Percentiles rank a stretch among this genome's conserved stretches.
These are phyloP conservation scores for Pollenia amentaria DNA, from an alignment of 2,888 invertebrate genomes.

Conservation along the genomic window DNA sequence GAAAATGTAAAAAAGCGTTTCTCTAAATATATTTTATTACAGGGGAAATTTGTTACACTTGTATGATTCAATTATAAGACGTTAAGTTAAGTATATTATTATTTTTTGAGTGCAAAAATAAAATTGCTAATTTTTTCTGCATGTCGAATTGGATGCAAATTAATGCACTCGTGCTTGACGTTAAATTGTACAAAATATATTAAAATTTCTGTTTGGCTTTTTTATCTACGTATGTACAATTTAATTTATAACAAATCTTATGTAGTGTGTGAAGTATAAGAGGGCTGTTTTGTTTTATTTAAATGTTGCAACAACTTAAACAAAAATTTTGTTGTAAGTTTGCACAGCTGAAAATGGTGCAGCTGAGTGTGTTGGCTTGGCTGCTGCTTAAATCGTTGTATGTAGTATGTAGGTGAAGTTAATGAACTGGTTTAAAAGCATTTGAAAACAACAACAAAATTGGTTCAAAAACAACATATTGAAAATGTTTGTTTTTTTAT, in stretches of 20 bases:
- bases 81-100: slow-evolving; percentile 6
- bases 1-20: no score
- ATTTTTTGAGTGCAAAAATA: slow-evolving; percentile 2
- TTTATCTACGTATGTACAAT: slow-evolving; percentile 33
- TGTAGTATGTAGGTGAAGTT: slow-evolving; percentile 59
- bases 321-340: background rate
- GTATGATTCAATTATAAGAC: slow-evolving; percentile 44
- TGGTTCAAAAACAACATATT: background rate
- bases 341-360: slow-evolving; percentile 27
- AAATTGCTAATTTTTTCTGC: slow-evolving; percentile 54
- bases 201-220: slow-evolving; percentile 53
- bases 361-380: slow-evolving; percentile 16
- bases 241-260: slow-evolving; percentile 60
- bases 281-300: no score
- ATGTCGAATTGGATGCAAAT: slow-evolving; percentile 71
- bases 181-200: slow-evolving; percentile 65
- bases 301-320: slow-evolving; percentile 44
- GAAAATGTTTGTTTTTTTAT: background rate
- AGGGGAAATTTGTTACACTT: background rate
- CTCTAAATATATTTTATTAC: no score
- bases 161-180: slow-evolving; percentile 73
- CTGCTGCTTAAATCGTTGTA: background rate
- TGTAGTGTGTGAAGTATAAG: background rate
- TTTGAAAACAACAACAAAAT: slow-evolving; percentile 12
- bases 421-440: slow-evolving; percentile 65